phyloP scores from a whole-genome alignment of 2,113 vertebrate species.

The Tympanuchus pallidicinctus region DNA sequence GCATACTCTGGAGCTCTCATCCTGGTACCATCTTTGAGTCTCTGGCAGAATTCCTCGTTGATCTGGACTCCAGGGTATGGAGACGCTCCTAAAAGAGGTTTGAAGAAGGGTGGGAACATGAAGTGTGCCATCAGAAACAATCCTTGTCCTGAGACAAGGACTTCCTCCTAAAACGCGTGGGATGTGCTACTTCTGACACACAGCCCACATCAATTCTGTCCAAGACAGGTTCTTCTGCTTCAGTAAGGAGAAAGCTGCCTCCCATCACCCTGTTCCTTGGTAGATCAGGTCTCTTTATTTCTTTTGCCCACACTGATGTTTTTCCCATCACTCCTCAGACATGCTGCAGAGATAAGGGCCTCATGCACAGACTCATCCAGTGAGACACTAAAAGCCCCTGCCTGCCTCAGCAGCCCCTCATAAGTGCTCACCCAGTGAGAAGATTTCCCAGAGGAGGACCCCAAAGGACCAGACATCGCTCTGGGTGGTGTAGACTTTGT shows the following conservation, averaged over 20 bases:
- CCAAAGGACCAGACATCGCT: slow-evolving; percentile 99
- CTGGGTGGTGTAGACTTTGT: slow-evolving; percentile 97
- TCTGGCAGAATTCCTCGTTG: slow-evolving; percentile 96
- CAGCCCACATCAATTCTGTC: neutral
- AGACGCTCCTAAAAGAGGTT: slow-evolving; percentile 86
- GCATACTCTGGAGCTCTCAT: slow-evolving; percentile 95
- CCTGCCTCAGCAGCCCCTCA: neutral
- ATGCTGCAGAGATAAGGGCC: neutral
- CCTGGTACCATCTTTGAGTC: slow-evolving; percentile 92
- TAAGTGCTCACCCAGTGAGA: slow-evolving; percentile 90
- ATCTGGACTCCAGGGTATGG: slow-evolving; percentile 97
- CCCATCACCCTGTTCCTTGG: neutral
- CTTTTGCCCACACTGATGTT: rapidly evolving
- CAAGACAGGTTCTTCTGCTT: neutral
- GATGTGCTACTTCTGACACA: neutral
- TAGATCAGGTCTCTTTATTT: neutral
- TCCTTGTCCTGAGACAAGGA: neutral
- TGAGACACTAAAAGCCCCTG: neutral
- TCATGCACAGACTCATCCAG: neutral
- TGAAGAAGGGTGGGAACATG: neutral
- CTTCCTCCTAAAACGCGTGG: neutral
- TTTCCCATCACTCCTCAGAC: neutral
- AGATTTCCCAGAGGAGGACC: slow-evolving; percentile 98
- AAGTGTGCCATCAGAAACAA: neutral
- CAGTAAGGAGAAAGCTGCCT: neutral